Evolutionary conservation across 2,113 vertebrate genomes (phyloP).

Genomic region (Lamprotornis superbus): DNA sequence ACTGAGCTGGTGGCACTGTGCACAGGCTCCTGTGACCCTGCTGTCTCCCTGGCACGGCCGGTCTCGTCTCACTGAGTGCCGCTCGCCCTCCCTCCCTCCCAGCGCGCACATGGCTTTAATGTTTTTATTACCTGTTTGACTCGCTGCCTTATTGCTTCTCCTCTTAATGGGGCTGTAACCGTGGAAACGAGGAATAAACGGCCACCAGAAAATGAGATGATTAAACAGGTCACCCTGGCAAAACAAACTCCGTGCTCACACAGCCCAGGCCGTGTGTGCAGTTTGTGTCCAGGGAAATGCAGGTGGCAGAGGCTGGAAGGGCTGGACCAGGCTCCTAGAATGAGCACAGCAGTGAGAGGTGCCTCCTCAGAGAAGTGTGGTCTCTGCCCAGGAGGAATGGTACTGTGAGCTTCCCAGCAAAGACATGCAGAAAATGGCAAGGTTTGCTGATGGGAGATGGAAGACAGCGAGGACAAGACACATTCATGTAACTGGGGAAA

Average conservation of each 20-base stretch:
- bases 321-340: background rate
- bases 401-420: background rate
- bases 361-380: background rate
- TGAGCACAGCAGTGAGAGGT: background rate
- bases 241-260: slow-evolving; percentile 94
- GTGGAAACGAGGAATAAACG: slow-evolving; percentile 99
- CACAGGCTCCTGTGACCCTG: background rate
- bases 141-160: slow-evolving; percentile 99
- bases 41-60: slow-evolving; percentile 62
- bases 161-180: slow-evolving; percentile 99
- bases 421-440: background rate
- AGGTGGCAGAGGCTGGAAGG: background rate
- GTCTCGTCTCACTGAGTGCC: slow-evolving; percentile 85
- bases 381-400: background rate
- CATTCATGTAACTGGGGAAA: slow-evolving; percentile 7
- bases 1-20: background rate
- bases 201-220: slow-evolving; percentile 99
- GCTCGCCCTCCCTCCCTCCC: slow-evolving; percentile 78
- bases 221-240: slow-evolving; percentile 99
- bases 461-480: background rate
- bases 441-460: background rate
- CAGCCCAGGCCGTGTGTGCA: slow-evolving; percentile 81
- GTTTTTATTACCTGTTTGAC: slow-evolving; percentile 99
- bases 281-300: slow-evolving; percentile 72
- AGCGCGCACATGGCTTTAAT: slow-evolving; percentile 96